A percentile compares a stretch with the other conserved stretches of the same genome.
phyloP scores from a whole-genome alignment of 2,113 vertebrate genomes.

The Odontophorus gujanensis region DNA sequence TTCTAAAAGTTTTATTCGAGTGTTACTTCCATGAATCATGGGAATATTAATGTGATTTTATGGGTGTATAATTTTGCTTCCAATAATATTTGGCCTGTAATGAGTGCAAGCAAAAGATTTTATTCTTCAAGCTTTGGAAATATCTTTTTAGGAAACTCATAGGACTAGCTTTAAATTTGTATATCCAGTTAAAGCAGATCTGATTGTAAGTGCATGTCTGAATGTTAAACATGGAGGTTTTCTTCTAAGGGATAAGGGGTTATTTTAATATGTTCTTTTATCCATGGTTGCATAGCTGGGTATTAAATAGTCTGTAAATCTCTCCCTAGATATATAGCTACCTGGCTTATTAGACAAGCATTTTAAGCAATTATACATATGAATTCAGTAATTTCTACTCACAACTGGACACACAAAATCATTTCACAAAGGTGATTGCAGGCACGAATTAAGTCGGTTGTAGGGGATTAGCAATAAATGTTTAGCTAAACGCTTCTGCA shows the following conservation, averaged over 20 bases:
- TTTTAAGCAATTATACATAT: not conserved
- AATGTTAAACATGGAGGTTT: not conserved
- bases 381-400: not conserved
- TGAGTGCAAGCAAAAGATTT: not conserved
- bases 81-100: not conserved
- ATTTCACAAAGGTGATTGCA: not conserved
- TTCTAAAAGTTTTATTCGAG: not conserved
- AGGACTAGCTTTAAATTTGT: not conserved
- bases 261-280: not conserved
- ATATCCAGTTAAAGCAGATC: not conserved
- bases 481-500: not conserved
- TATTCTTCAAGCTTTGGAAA: not conserved
- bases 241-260: not conserved
- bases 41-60: not conserved
- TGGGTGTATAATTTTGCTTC: not conserved
- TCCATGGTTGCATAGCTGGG: not conserved
- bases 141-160: not conserved
- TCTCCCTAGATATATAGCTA: not conserved
- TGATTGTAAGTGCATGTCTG: not conserved
- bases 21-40: not conserved
- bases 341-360: not conserved
- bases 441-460: not conserved
- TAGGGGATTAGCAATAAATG: not conserved
- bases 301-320: not conserved
- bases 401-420: not conserved